These are phyloP conservation scores for Fistularia commersonii DNA, from an alignment of 2,797 vertebrate genomes.

Conservation along the genomic window DNA sequence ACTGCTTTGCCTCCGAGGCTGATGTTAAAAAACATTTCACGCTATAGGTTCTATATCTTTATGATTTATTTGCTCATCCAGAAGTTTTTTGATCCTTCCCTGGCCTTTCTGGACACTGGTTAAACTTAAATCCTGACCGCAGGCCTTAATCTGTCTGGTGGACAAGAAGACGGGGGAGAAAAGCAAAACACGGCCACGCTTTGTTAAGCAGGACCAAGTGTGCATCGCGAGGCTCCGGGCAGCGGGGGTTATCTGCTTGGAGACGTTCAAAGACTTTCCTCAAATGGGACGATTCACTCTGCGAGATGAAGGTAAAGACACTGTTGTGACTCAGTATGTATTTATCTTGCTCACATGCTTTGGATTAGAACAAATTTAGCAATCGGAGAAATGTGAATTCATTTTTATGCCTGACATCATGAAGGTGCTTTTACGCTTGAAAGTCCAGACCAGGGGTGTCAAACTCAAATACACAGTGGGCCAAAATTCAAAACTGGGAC, in stretches of 20 bases:
- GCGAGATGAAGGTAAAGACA: conserved; percentile 88
- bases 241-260: conserved; percentile 96
- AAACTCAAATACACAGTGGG: too few relatives aligned
- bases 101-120: background rate
- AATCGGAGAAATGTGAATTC: too few relatives aligned
- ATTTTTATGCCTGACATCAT: too few relatives aligned
- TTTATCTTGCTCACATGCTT: too few relatives aligned
- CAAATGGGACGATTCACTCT: conserved; percentile 98
- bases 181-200: conserved; percentile 95
- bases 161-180: conserved; percentile 99
- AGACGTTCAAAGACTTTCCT: conserved; percentile 99
- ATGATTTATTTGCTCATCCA: background rate
- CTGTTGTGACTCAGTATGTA: background rate
- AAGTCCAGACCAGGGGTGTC: too few relatives aligned
- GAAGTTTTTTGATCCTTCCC: background rate
- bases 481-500: too few relatives aligned
- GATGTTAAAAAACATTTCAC: too few relatives aligned
- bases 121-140: conserved; percentile 5
- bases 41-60: too few relatives aligned
- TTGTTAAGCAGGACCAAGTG: conserved; percentile 99
- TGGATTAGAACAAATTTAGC: too few relatives aligned
- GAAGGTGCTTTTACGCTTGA: too few relatives aligned
- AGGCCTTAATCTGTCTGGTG: conserved; percentile 99
- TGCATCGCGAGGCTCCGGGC: conserved; percentile 94
- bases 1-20: too few relatives aligned